Base-by-base conservation (phyloP, 2,113 vertebrate genomes). In the Cynopterus brachyotis region DNA sequence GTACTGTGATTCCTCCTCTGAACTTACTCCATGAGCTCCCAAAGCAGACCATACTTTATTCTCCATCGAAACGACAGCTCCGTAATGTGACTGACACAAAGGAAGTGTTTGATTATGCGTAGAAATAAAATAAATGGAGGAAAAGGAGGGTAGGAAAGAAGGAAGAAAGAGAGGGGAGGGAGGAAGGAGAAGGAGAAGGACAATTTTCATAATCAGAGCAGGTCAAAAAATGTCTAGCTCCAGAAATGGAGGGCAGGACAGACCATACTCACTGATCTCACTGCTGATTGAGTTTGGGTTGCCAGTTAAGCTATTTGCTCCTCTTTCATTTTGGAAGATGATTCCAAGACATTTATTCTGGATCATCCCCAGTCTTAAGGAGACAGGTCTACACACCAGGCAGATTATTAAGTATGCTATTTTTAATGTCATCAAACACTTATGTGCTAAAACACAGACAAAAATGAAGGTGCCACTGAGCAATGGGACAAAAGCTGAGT, bases 11-110 rank as follows among this genome's bases (percentile, higher is more conserved):
- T 89, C 84, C 57, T n/a, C 83, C 87, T 70, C 28, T 32, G 42
- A 79, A 67, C 42, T 94, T 94, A 32, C 32, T 91, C 87, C 35
- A 16, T 84, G 91, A 92, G 80, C 72, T 95, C 50, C 94, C 32
- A 88, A 90, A 80, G 80, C 60, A 94, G 87, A 79, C 64, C 82
- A 55, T 16, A 76, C 47, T 66, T 70, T 70, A 55, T 59, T 75
- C 62, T 42, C 76, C 66, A 45, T 59, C 76, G 47, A 64, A 93
- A 88, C 78, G 67, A 10, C 40, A 76, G 60, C 66, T 94, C 81
- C 37, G 53, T 37, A 4, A 53, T 59, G n/a, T 16, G 72, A 78
- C 59, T 37, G 59, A 85, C 95, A 59, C 47, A 40, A 28, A 90
- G 40, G 50, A 72, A 40, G 26, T 28, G 15, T 62, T 69, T 5